These are phyloP conservation scores for Helogale parvula DNA, from an alignment of 2,113 vertebrate genomes.

Conservation along the genomic window DNA sequence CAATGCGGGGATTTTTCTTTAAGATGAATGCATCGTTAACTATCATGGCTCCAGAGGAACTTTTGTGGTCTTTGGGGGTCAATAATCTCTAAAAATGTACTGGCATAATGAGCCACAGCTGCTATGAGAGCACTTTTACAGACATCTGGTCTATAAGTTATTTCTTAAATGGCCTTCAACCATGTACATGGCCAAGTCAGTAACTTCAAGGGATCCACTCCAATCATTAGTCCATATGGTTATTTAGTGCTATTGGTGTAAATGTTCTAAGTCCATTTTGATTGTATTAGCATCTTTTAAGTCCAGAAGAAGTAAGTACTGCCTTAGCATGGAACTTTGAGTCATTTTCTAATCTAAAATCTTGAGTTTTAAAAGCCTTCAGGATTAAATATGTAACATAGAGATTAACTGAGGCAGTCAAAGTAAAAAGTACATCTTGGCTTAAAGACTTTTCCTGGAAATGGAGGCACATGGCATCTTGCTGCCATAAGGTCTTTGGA, in stretches of 20 bases:
- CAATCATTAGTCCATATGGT: background rate
- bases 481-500: background rate
- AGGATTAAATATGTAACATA: background rate
- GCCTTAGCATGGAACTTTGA: background rate
- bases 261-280: conserved; percentile 23
- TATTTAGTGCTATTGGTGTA: background rate
- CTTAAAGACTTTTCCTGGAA: background rate
- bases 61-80: conserved; percentile 62
- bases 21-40: conserved; percentile 51
- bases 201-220: conserved; percentile 12
- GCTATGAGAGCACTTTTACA: conserved; percentile 32
- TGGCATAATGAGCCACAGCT: conserved; percentile 6
- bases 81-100: conserved; percentile 51
- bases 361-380: conserved; percentile 24
- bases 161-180: conserved; percentile 43
- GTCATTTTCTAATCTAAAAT: background rate
- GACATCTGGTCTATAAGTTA: background rate
- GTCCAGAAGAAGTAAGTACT: background rate
- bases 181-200: background rate
- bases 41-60: conserved; percentile 40
- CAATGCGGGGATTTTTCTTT: background rate
- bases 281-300: conserved; percentile 13
- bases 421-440: background rate
- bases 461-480: conserved; percentile 30
- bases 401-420: background rate